Evolutionary conservation across 1,140 invertebrate genomes (phyloP).

Genomic region (Lordiphosa clarofinis): DNA sequence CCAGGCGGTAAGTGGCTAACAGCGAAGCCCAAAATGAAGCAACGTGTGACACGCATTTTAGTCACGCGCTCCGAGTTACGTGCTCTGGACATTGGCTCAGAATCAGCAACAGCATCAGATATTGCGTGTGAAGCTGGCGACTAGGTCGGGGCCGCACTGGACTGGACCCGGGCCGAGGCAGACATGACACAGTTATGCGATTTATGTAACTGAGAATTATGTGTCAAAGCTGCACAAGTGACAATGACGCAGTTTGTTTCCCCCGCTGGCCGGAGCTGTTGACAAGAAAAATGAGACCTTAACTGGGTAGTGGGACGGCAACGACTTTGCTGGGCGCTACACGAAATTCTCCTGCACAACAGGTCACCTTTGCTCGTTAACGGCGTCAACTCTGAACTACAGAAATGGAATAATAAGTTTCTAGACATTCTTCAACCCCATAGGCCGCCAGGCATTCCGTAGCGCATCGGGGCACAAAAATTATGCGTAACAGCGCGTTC

Average conservation of each 20-base stretch:
- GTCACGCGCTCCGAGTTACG: conserved; percentile 56
- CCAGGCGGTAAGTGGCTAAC: conserved; percentile 12
- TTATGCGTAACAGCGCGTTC: conserved; percentile 49
- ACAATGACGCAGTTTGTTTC: conserved; percentile 61
- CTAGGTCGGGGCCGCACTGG: conserved; percentile 9
- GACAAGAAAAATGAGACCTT: conserved; percentile 53
- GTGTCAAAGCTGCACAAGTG: conserved; percentile 61
- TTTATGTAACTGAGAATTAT: conserved; percentile 73
- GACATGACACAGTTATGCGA: conserved; percentile 75
- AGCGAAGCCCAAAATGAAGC: conserved; percentile 4
- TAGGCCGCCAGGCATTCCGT: not conserved
- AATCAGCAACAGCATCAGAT: conserved; percentile 25
- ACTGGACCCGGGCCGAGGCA: conserved; percentile 9
- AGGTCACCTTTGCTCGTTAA: too few species aligned
- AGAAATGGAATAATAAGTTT: too few species aligned
- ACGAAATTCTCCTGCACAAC: too few species aligned
- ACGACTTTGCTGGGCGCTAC: too few species aligned
- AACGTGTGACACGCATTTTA: conserved; percentile 61
- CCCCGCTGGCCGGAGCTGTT: conserved; percentile 25
- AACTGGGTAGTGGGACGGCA: not conserved
- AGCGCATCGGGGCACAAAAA: conserved; percentile 6
- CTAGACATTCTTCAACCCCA: too few species aligned
- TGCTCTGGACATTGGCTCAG: conserved; percentile 32
- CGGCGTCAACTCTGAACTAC: too few species aligned
- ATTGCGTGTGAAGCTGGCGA: conserved; percentile 42